These are phyloP conservation scores for Cyclura pinguis DNA, from an alignment of 2,797 vertebrate genomes.

Conservation along the genomic window DNA sequence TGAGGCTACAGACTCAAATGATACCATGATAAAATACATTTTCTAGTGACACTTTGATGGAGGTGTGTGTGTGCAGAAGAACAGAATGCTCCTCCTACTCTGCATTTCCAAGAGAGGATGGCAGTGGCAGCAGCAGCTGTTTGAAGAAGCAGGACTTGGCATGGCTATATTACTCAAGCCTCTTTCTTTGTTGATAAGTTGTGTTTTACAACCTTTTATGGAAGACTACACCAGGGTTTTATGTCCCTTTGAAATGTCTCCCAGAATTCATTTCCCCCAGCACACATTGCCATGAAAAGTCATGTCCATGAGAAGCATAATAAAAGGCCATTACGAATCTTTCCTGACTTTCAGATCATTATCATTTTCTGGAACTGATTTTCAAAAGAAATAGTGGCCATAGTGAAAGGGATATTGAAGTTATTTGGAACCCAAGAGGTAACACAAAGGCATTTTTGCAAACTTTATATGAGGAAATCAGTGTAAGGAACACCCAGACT, in stretches of 20 bases:
- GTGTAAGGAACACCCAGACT: conserved; percentile 41
- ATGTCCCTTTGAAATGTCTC: not conserved
- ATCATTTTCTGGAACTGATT: conserved; percentile 55
- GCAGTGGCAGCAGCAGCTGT: conserved; percentile 12
- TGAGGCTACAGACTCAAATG: conserved; percentile 45
- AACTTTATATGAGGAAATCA: conserved; percentile 55
- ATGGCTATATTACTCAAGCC: conserved; percentile 40
- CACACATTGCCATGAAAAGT: conserved; percentile 38
- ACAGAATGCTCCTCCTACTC: conserved; percentile 19
- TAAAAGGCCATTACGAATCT: conserved; percentile 52
- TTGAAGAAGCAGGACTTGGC: conserved; percentile 36
- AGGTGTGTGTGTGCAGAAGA: conserved; percentile 52
- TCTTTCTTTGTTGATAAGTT: conserved; percentile 32
- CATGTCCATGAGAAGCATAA: conserved; percentile 36
- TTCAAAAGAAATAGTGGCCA: conserved; percentile 62
- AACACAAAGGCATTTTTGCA: conserved; percentile 67
- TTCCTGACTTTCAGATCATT: conserved; percentile 57
- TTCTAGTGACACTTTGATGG: conserved; percentile 31
- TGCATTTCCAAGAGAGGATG: not conserved
- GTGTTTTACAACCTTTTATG: conserved; percentile 2
- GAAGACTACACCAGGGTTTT: conserved; percentile 12
- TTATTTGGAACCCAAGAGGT: conserved; percentile 56
- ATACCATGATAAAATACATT: conserved; percentile 33
- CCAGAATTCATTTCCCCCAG: conserved; percentile 20
- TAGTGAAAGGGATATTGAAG: conserved; percentile 63